Conservation (phyloP, 2,797 vertebrate species). For the Gadopsis marmoratus region DNA sequence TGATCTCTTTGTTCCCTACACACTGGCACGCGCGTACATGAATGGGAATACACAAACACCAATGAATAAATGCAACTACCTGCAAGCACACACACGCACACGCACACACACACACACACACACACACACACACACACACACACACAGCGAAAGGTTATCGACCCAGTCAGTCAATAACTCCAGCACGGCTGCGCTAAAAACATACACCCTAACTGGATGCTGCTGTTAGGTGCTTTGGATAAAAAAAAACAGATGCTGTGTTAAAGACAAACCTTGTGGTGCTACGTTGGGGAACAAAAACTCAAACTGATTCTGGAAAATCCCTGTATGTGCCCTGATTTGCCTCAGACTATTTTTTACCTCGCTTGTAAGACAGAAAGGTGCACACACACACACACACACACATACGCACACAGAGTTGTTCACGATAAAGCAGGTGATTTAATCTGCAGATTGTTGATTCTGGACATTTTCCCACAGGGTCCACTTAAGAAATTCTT, state of each 20-base stretch:
- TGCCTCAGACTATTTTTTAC: not conserved
- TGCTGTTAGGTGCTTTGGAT: slow-evolving; percentile 8
- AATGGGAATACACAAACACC: slow-evolving; percentile 43
- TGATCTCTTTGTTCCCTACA: slow-evolving; percentile 71
- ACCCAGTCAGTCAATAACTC: slow-evolving; percentile 44
- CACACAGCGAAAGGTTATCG: slow-evolving; percentile 48
- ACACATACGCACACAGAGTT: slow-evolving; percentile 26
- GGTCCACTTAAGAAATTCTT: slow-evolving; percentile 74
- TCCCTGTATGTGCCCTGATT: not conserved
- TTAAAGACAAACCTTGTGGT: not conserved
- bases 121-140: not conserved
- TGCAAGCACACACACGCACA: slow-evolving; percentile 1
- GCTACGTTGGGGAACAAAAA: slow-evolving; percentile 8
- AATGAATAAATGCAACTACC: slow-evolving; percentile 41
- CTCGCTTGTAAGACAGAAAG: slow-evolving; percentile 6
- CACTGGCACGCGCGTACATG: slow-evolving; percentile 46
- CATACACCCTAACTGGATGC: not conserved
- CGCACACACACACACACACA: not conserved
- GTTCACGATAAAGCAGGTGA: slow-evolving; percentile 66
- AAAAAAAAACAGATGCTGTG: slow-evolving; percentile 3
- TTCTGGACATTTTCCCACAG: slow-evolving; percentile 72
- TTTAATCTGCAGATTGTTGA: slow-evolving; percentile 76
- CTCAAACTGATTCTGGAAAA: slow-evolving; percentile 26
- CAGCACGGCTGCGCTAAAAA: slow-evolving; percentile 16
- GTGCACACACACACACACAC: not conserved